Conservation (phyloP, 2,113 vertebrate species). For the Lepisosteus oculatus region DNA sequence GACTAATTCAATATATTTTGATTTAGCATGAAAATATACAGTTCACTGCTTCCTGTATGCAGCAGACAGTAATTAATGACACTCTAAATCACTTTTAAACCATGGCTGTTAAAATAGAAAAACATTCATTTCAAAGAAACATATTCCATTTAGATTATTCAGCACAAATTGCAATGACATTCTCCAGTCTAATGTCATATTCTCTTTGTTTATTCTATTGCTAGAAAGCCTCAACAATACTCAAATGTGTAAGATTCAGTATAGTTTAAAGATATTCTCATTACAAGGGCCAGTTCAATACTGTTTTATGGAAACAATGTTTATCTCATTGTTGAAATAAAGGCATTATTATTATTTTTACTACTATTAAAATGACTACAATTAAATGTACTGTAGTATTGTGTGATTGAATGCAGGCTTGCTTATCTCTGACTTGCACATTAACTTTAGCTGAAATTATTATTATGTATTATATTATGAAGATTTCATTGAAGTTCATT, state of each 20-base stretch:
- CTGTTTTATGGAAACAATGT: too few relatives aligned
- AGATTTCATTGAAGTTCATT: too few relatives aligned
- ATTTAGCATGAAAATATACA: constrained; percentile 4
- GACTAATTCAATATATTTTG: constrained; percentile 23
- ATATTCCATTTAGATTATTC: background rate
- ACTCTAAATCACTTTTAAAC: constrained; percentile 6
- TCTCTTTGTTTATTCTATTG: background rate
- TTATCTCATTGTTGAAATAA: too few relatives aligned
- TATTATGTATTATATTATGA: too few relatives aligned
- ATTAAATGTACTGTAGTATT: too few relatives aligned
- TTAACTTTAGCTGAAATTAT: too few relatives aligned
- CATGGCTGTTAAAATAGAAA: background rate
- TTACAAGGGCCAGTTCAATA: background rate
- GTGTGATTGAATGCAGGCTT: too few relatives aligned
- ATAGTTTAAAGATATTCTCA: background rate
- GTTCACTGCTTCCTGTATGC: background rate
- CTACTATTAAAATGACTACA: too few relatives aligned
- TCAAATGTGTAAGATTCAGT: background rate
- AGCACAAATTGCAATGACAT: too few relatives aligned
- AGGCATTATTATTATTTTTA: too few relatives aligned
- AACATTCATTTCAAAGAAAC: constrained; percentile 1
- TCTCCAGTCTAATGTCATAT: background rate
- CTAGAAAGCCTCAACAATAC: background rate
- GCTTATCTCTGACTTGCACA: too few relatives aligned
- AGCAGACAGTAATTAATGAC: constrained; percentile 5